phyloP scores from a whole-genome alignment of 2,888 invertebrate species.

The Adineta ricciae region DNA sequence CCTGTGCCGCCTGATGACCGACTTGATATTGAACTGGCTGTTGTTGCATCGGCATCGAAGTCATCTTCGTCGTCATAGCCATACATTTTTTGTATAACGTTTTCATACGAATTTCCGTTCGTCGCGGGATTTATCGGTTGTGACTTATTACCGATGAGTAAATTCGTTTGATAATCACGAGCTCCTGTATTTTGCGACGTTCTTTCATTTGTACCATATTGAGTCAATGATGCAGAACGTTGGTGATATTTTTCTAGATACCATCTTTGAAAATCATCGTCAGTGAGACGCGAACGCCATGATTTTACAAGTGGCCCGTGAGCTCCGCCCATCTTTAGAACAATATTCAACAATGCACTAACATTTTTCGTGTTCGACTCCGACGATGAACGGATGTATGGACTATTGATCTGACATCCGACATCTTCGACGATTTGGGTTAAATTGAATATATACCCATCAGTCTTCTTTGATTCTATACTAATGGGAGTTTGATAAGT shows the following conservation, averaged over 20 bases:
- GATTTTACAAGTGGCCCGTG: neutral
- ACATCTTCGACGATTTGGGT: neutral
- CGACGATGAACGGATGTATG: neutral
- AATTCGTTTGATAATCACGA: neutral
- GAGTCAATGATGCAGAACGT: constrained; percentile 9
- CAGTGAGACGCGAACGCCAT: neutral
- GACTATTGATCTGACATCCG: neutral
- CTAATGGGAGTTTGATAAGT: neutral
- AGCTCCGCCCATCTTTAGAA: neutral
- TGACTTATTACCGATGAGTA: neutral
- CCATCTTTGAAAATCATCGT: neutral
- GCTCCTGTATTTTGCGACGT: neutral
- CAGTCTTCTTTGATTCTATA: neutral
- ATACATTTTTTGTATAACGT: neutral
- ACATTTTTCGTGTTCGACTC: neutral
- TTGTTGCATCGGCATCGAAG: neutral
- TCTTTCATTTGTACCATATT: neutral
- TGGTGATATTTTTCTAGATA: neutral
- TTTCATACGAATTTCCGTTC: neutral
- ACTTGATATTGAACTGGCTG: neutral
- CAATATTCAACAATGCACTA: neutral
- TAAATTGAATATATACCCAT: constrained; percentile 2
- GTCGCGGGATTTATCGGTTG: neutral
- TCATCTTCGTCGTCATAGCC: neutral
- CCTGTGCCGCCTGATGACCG: neutral